Percentiles rank a stretch among this genome's conserved stretches.
phyloP scores from a whole-genome alignment of 2,113 vertebrate genomes.

The Dasypus novemcinctus region DNA sequence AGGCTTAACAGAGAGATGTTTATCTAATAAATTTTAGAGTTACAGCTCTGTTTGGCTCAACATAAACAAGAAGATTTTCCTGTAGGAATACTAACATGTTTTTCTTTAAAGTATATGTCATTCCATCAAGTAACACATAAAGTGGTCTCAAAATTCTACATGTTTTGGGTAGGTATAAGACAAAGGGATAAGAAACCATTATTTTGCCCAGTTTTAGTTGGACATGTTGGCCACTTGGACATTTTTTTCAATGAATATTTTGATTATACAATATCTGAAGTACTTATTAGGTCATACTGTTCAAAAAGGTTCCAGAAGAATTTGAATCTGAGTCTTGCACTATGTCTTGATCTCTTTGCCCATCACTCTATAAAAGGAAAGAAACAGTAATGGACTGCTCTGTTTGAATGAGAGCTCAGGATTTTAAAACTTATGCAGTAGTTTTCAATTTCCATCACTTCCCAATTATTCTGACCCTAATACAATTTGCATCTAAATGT shows the following conservation, averaged over 20 bases:
- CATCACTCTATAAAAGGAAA: background rate
- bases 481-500: background rate
- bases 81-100: background rate
- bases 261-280: conserved; percentile 2
- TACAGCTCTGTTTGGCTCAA: background rate
- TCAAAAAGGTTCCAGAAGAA: background rate
- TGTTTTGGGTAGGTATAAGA: background rate
- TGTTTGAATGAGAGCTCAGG: background rate
- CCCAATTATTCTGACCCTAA: background rate
- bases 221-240: background rate
- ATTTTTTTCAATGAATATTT: background rate
- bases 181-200: background rate
- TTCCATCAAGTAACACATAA: background rate
- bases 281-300: background rate
- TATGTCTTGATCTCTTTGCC: background rate
- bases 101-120: conserved; percentile 16
- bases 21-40: conserved; percentile 21
- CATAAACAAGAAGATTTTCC: conserved; percentile 37
- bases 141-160: background rate
- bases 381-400: background rate
- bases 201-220: background rate
- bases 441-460: background rate
- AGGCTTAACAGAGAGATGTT: background rate
- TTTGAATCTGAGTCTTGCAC: background rate
- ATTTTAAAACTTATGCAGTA: background rate